Evolutionary conservation across 2,797 vertebrate species (phyloP).

Genomic region (Melanotaenia boesemani): DNA sequence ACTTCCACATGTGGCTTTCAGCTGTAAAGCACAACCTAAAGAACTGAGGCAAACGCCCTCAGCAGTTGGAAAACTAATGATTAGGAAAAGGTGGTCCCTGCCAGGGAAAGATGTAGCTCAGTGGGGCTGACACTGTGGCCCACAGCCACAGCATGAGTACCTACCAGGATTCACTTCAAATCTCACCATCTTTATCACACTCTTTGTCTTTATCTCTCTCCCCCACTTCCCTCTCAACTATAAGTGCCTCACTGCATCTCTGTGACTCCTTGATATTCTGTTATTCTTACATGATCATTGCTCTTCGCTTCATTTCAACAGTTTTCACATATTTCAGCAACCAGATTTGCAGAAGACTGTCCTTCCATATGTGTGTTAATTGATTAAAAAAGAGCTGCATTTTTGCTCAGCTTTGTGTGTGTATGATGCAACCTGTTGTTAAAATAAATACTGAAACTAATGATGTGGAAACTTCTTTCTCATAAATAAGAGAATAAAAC

Average conservation of each 20-base stretch:
- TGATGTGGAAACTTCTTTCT: constrained; percentile 19
- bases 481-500: constrained; percentile 25
- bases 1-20: constrained; percentile 37
- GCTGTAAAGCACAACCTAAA: constrained; percentile 45
- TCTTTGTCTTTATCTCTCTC: constrained; percentile 38
- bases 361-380: constrained; percentile 1
- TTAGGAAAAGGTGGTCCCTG: constrained; percentile 62
- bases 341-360: constrained; percentile 13
- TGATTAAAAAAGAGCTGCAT: constrained; percentile 17
- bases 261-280: constrained; percentile 38
- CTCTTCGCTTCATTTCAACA: constrained; percentile 26
- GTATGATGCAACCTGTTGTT: constrained; percentile 10
- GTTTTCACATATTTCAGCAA: constrained; percentile 18
- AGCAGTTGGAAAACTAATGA: constrained; percentile 63
- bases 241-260: constrained; percentile 15
- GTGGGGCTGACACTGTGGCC: constrained; percentile 59
- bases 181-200: constrained; percentile 51
- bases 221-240: constrained; percentile 35
- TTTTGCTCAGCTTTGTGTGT: constrained; percentile 4
- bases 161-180: constrained; percentile 56
- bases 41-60: constrained; percentile 35
- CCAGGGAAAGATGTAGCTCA: constrained; percentile 56
- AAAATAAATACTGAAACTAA: constrained; percentile 16
- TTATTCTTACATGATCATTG: constrained; percentile 24
- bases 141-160: constrained; percentile 50